Evolutionary conservation across 2,888 invertebrate genomes (phyloP).

Genomic region (Pristionchus japonicus): DNA sequence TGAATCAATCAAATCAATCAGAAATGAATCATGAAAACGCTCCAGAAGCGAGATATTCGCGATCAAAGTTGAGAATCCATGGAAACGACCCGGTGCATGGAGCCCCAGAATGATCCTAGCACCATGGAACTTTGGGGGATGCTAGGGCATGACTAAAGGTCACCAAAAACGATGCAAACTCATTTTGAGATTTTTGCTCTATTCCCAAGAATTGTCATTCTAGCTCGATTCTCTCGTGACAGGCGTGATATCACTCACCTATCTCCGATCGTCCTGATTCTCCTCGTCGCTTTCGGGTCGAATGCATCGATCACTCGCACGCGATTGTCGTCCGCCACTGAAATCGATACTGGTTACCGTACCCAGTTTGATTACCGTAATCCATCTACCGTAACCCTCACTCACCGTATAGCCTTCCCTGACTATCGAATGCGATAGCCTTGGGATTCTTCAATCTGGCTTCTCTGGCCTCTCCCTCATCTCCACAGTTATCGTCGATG

Average conservation of each 20-base stretch:
- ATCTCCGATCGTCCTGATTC: conserved; percentile 42
- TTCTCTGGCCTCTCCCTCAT: conserved; percentile 82
- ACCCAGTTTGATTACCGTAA: not conserved
- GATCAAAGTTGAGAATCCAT: no score
- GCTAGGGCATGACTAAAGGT: no score
- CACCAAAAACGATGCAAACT: no score
- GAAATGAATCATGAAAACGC: no score
- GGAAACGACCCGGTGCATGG: no score
- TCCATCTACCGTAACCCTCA: conserved; percentile 2
- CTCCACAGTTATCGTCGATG: conserved; percentile 87
- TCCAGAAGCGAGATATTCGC: no score
- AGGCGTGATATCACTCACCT: not conserved
- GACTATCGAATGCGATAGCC: conserved; percentile 93
- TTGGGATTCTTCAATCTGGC: conserved; percentile 89
- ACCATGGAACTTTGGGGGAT: no score
- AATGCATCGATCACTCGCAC: conserved; percentile 88
- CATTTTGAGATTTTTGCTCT: no score
- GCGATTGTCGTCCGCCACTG: conserved; percentile 85
- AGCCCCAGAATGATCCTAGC: no score
- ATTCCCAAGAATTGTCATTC: no score
- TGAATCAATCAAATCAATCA: no score
- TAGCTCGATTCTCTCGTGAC: no score
- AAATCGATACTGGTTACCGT: conserved; percentile 43
- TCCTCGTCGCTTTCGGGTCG: conserved; percentile 78
- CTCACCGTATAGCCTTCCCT: conserved; percentile 86